phyloP scores from a whole-genome alignment of 2,113 vertebrate species.

The Grammomys surdaster region DNA sequence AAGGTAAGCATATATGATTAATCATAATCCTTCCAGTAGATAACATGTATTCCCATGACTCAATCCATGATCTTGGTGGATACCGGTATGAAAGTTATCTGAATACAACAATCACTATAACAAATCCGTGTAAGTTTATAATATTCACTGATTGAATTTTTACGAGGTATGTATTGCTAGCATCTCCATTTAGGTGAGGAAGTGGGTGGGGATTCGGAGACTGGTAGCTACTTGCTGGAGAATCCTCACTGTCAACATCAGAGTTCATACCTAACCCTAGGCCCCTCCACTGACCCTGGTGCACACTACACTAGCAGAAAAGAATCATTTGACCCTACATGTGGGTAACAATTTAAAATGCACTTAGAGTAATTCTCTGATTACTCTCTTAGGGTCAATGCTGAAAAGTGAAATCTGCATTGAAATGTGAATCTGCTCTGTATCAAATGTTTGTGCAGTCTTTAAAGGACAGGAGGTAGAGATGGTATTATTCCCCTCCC shows the following conservation, averaged over 20 bases:
- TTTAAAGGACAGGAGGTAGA: background rate
- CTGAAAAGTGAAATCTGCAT: conserved; percentile 10
- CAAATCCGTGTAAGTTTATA: background rate
- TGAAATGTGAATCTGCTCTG: background rate
- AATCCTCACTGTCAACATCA: background rate
- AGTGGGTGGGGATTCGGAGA: background rate
- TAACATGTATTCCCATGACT: conserved; percentile 37
- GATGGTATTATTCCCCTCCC: background rate
- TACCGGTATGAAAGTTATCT: conserved; percentile 40
- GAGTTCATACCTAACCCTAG: background rate
- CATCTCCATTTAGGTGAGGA: conserved; percentile 12
- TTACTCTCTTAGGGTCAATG: conserved; percentile 29
- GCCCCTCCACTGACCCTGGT: background rate
- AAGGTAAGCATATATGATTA: background rate
- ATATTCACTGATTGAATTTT: conserved; percentile 21
- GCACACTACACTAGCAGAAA: background rate
- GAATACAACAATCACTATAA: conserved; percentile 32
- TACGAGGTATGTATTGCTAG: conserved; percentile 2
- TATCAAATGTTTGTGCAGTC: background rate
- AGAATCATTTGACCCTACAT: background rate
- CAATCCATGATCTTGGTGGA: background rate
- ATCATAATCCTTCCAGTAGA: background rate
- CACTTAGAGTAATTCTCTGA: background rate
- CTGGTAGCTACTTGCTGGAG: background rate
- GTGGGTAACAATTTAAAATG: background rate